A percentile compares a stretch with the other conserved stretches of the same genome.
These are phyloP conservation scores for Erpobdella octoculata DNA, from an alignment of 2,888 invertebrate species.

Conservation along the genomic window DNA sequence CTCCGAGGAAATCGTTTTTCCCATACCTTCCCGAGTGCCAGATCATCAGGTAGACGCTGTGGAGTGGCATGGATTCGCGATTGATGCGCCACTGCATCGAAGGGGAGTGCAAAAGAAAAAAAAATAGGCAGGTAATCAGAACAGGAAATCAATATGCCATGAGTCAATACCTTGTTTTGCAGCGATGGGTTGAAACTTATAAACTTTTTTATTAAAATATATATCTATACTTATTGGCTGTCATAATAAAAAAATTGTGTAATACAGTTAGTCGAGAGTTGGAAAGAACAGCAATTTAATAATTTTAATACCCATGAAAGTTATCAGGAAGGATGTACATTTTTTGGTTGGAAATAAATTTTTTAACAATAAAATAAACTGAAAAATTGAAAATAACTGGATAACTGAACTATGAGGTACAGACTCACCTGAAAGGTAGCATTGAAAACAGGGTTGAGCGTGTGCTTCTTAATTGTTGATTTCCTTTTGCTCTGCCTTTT, in stretches of 20 bases:
- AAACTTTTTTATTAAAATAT: no score
- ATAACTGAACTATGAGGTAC: no score
- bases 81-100: not conserved
- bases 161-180: no score
- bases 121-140: not conserved
- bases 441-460: conserved; percentile 84
- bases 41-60: conserved; percentile 82
- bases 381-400: no score
- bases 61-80: not conserved
- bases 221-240: no score
- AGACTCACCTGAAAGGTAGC: conserved; percentile 58
- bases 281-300: no score
- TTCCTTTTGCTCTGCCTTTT: conserved; percentile 85
- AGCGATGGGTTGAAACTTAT: no score
- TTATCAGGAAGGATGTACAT: no score
- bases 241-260: not conserved
- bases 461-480: conserved; percentile 91
- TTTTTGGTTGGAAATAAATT: no score
- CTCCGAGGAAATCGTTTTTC: conserved; percentile 89
- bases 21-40: conserved; percentile 98
- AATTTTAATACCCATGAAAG: no score
- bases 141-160: not conserved
- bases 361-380: no score
- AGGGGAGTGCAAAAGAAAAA: not conserved
- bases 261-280: no score